Conservation (phyloP, 2,888 invertebrate genomes). For the Lasius fuliginosus region DNA sequence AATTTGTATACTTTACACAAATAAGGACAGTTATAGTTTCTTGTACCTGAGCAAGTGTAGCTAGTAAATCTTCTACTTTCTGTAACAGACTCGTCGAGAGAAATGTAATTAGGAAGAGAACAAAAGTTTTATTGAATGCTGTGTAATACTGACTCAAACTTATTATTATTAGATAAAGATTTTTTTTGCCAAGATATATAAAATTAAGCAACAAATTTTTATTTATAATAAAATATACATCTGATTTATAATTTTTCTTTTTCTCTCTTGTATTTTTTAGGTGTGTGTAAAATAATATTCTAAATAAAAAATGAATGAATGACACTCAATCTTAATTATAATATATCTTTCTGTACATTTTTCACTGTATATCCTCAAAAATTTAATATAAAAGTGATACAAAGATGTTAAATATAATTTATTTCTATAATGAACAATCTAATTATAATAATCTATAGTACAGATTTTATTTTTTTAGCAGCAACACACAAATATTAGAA, state of each 20-base stretch:
- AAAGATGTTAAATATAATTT: conserved; percentile 3
- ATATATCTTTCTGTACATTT: not conserved
- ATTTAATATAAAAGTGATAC: not conserved
- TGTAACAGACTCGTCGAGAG: not conserved
- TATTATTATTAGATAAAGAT: not conserved
- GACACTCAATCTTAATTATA: conserved; percentile 4
- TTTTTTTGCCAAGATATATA: conserved; percentile 17
- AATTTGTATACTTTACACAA: not conserved
- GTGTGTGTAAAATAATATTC: conserved; percentile 25
- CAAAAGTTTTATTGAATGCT: conserved; percentile 18
- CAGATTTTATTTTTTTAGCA: not conserved
- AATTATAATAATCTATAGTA: not conserved
- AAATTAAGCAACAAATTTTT: conserved; percentile 9
- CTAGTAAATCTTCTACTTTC: conserved; percentile 17
- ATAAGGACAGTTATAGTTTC: not conserved
- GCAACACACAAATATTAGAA: not conserved
- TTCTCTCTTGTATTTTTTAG: conserved; percentile 12
- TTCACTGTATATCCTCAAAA: not conserved
- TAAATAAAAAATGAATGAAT: conserved; percentile 22
- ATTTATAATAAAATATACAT: conserved; percentile 3
- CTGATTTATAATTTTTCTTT: conserved; percentile 1
- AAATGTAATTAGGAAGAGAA: not conserved
- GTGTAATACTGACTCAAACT: not conserved
- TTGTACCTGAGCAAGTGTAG: conserved; percentile 18
- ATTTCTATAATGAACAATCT: not conserved